These are phyloP conservation scores for Gallinago stenura DNA, from an alignment of 2,797 vertebrate species.

Conservation along the genomic window DNA sequence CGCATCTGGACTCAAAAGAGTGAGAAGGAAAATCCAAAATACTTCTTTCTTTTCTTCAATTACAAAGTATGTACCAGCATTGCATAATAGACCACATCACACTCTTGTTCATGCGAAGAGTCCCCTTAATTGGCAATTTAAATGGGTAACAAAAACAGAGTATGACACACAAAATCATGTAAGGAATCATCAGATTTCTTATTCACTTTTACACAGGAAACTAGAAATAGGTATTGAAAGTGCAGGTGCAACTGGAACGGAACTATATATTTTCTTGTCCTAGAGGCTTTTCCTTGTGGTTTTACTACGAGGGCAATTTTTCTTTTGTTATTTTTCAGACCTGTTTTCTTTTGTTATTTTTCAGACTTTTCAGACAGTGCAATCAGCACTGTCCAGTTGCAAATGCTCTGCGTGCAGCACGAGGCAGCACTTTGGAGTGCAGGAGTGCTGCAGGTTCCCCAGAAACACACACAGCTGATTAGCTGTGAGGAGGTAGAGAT, in stretches of 20 bases:
- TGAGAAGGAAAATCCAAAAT: background rate
- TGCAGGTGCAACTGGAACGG: background rate
- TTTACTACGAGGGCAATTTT: conserved; percentile 18
- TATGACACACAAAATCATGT: background rate
- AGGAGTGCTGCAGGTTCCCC: background rate
- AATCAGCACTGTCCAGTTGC: conserved; percentile 17
- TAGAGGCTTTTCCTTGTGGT: conserved; percentile 24
- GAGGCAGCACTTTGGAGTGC: background rate
- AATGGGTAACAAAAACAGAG: conserved; percentile 20
- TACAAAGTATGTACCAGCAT: background rate
- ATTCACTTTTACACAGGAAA: background rate
- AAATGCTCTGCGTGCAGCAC: background rate
- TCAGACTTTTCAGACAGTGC: background rate
- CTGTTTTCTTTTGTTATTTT: conserved; percentile 29
- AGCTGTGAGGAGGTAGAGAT: background rate
- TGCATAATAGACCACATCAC: background rate
- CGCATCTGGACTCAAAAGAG: background rate
- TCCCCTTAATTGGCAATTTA: conserved; percentile 42
- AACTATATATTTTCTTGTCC: background rate
- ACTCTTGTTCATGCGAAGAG: background rate
- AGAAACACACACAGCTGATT: background rate
- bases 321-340: conserved; percentile 53
- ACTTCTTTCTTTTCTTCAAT: background rate
- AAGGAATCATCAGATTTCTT: conserved; percentile 11
- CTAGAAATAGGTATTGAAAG: background rate